These are phyloP conservation scores for Uloborus plumipes DNA, from an alignment of 2,888 invertebrate genomes.

Conservation along the genomic window DNA sequence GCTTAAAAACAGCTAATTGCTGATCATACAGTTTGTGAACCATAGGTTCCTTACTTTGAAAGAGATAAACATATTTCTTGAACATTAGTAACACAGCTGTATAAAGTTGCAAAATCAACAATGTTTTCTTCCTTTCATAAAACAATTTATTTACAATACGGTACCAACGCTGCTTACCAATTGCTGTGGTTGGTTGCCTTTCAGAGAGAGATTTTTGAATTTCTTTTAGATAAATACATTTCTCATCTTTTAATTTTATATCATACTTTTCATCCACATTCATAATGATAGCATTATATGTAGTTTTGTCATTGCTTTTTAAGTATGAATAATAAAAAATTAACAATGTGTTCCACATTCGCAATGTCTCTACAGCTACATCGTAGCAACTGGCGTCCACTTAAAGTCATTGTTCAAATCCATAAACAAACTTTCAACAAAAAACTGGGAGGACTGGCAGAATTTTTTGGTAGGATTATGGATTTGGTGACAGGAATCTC, in stretches of 20 bases:
- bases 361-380: neutral
- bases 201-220: no score
- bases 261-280: no score
- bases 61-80: neutral
- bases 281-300: no score
- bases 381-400: neutral
- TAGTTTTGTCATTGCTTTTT: no score
- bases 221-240: no score
- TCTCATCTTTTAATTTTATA: no score
- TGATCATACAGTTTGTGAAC: neutral
- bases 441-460: neutral
- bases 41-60: neutral
- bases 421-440: neutral
- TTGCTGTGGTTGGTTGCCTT: neutral
- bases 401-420: neutral
- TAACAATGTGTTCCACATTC: neutral
- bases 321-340: neutral
- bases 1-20: neutral
- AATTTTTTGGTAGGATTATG: constrained; percentile 5
- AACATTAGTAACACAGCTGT: neutral
- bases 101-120: neutral
- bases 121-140: neutral
- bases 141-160: neutral
- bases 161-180: neutral
- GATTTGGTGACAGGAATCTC: constrained; percentile 15